A percentile compares a stretch with the other conserved stretches of the same genome.
These are phyloP conservation scores for Drosophila hamatofila DNA, from an alignment of 2,888 invertebrate species.

Conservation along the genomic window DNA sequence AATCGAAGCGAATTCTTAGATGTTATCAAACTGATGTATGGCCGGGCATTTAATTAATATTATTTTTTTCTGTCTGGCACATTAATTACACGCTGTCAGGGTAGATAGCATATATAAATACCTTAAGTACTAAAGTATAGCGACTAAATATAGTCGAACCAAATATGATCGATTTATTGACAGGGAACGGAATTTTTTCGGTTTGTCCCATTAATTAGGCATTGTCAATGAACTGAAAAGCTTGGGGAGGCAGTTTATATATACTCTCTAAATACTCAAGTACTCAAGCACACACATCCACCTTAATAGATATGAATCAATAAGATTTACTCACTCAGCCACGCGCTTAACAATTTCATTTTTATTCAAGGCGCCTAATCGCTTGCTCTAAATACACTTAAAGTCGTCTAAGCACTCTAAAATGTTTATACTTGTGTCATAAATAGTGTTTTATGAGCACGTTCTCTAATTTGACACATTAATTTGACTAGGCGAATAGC, in stretches of 20 bases:
- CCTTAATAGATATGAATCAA: not conserved
- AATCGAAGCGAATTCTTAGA: conserved; percentile 15
- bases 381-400: not conserved
- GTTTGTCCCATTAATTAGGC: conserved; percentile 31
- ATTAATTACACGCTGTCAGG: conserved; percentile 33
- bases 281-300: not conserved
- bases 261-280: not conserved
- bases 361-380: not conserved
- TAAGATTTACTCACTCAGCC: not conserved
- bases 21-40: conserved; percentile 46
- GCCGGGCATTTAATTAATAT: conserved; percentile 21
- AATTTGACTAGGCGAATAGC: not conserved
- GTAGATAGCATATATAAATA: conserved; percentile 3
- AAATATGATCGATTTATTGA: conserved; percentile 2
- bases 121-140: conserved; percentile 5
- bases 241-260: too few relatives aligned
- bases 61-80: conserved; percentile 12
- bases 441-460: conserved; percentile 2
- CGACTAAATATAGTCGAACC: not conserved
- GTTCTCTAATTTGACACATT: conserved; percentile 2
- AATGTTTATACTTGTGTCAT: not conserved
- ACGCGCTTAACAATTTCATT: not conserved
- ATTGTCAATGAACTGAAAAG: conserved; percentile 4
- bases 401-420: not conserved
- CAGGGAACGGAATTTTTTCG: not conserved